These are phyloP conservation scores for Anaspis maculata DNA, from an alignment of 2,888 invertebrate species.

Conservation along the genomic window DNA sequence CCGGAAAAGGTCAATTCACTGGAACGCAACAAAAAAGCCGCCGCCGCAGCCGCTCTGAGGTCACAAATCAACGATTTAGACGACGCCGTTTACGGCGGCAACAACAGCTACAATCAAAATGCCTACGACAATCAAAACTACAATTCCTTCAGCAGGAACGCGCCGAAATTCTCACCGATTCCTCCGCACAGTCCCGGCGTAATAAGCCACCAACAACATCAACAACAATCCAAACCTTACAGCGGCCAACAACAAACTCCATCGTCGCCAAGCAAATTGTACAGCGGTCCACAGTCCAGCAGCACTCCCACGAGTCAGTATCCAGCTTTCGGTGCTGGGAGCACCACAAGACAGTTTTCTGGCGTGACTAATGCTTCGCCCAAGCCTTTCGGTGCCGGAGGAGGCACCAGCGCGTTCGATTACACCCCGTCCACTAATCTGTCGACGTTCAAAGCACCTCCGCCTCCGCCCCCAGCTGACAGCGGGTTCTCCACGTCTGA, in stretches of 20 bases:
- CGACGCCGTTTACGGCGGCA: slow-evolving; percentile 32
- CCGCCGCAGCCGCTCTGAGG: slow-evolving; percentile 28
- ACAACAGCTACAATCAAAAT: slow-evolving; percentile 31
- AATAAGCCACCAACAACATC: too few relatives aligned
- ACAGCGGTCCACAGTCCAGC: neutral
- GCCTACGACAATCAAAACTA: slow-evolving; percentile 17
- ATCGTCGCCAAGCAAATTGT: neutral
- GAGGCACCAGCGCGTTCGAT: too few relatives aligned
- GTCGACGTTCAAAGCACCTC: too few relatives aligned
- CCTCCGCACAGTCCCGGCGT: neutral
- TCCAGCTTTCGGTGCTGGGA: too few relatives aligned
- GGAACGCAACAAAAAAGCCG: slow-evolving; percentile 33
- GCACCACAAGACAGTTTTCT: too few relatives aligned
- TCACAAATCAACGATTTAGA: slow-evolving; percentile 35
- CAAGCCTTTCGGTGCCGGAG: neutral
- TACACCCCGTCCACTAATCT: too few relatives aligned
- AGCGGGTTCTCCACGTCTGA: slow-evolving; percentile 34
- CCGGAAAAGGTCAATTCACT: slow-evolving; percentile 40
- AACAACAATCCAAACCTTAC: neutral
- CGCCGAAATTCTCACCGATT: slow-evolving; percentile 22
- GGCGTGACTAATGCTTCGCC: neutral
- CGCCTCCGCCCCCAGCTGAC: slow-evolving; percentile 1
- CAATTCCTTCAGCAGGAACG: slow-evolving; percentile 24
- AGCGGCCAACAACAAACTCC: neutral
- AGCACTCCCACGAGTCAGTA: neutral